Base-by-base conservation (phyloP, 2,797 vertebrate species). In the Hyperoplus immaculatus region DNA sequence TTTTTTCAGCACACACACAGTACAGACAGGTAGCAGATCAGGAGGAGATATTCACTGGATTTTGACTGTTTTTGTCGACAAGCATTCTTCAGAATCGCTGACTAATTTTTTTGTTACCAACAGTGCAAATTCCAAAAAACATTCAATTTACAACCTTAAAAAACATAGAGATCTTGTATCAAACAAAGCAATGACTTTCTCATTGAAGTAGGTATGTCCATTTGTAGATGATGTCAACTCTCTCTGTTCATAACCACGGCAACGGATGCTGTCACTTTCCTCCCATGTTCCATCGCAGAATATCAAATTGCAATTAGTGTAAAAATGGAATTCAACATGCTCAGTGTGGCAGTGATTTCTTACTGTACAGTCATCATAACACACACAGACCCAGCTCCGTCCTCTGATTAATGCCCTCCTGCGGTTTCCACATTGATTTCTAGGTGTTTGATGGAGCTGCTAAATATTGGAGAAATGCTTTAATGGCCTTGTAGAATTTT, bases 341-440 rank as follows among this genome's bases (percentile, higher is more conserved):
- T 14, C 61, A 59, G 45, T 53, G 43, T 63, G 53, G 18, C 68
- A 29, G 56, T 65, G 47, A 71, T 70, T 55, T 49, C 45, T 47
- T 54, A 2, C 61, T 43, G 47, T 85, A 61, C 75, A 65, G 75
- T 60, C 29, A 71, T 65, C 73, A 60, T 58, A 62, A 63, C 29
- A 75, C 56, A 41, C 56, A 15, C 63, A 42, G 53, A 6, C n/a
- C 18, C 15, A 9, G 12, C 29, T 47, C 45, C 36, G 3, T 16
- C 54, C 39, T 55, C 49, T 66, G 70, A 85, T 66, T 74, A 68
- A 80, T 72, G 66, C 66, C 58, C 45, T 64, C 15, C 79, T 42
- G 76, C 2, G 38, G 59, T 62, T 13, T 15, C 16, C 9, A 6
- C 72, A 86, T 87, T 78, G 88, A 92, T 85, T 46, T 29, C 55